These are phyloP conservation scores for Epizoanthus scotinus DNA, from an alignment of 92 coral and sea anemone species.

Conservation along the genomic window DNA sequence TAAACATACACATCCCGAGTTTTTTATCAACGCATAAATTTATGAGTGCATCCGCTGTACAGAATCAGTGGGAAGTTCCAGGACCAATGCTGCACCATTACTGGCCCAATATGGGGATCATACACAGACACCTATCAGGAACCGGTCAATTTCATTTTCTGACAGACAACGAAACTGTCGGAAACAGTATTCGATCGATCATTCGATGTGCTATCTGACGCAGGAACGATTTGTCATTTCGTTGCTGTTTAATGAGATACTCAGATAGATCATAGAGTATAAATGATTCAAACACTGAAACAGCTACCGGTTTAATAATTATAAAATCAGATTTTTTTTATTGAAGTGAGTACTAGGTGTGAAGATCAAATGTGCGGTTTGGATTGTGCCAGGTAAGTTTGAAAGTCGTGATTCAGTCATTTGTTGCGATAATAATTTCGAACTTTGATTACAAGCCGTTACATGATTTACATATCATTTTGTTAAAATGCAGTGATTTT, in stretches of 20 bases:
- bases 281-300: too few species aligned
- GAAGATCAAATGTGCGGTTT: conserved; percentile 35
- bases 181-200: too few species aligned
- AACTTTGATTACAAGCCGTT: neutral
- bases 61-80: too few species aligned
- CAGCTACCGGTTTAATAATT: neutral
- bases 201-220: too few species aligned
- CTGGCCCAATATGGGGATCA: neutral
- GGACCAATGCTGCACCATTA: neutral
- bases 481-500: too few species aligned
- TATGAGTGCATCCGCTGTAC: conserved; percentile 21
- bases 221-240: too few species aligned
- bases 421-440: neutral
- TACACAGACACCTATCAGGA: too few species aligned
- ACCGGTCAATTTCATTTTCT: too few species aligned
- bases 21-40: conserved; percentile 5
- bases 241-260: too few species aligned
- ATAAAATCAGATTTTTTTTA: neutral
- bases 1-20: neutral
- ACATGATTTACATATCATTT: too few species aligned
- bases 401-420: neutral
- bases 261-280: too few species aligned
- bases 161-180: too few species aligned
- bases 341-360: neutral
- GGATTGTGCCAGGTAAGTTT: conserved; percentile 25